Percentiles rank a stretch among this genome's conserved stretches.
Conservation (phyloP, 2,888 invertebrate genomes). For the Tuberolachnus salignus region DNA sequence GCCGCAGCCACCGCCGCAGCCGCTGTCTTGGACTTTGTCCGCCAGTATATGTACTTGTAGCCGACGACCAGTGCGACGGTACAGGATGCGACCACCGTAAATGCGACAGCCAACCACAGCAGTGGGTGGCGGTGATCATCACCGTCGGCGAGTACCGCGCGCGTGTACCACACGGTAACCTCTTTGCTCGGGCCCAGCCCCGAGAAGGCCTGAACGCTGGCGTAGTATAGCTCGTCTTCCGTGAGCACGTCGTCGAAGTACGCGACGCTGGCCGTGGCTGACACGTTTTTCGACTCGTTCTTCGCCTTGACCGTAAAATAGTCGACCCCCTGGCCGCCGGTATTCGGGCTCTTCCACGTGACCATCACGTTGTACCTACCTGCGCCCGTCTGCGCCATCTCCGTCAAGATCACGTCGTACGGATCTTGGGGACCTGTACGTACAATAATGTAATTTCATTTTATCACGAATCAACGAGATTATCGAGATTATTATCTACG, state of each 20-base stretch:
- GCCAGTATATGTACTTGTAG: no score
- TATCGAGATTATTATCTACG: no score
- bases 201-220: conserved; percentile 38
- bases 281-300: background rate
- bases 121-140: no score
- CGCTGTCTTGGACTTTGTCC: background rate
- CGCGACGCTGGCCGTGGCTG: background rate
- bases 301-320: conserved; percentile 6
- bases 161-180: background rate
- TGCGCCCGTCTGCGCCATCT: background rate
- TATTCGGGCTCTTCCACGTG: conserved; percentile 6
- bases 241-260: background rate
- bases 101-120: no score
- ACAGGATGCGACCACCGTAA: no score
- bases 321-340: background rate
- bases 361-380: background rate
- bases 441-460: background rate
- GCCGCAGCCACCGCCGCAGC: background rate
- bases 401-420: background rate
- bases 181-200: background rate
- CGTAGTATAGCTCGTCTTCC: background rate
- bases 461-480: no score
- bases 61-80: background rate
- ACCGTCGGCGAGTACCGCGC: background rate
- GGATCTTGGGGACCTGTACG: background rate